A percentile compares a stretch with the other conserved stretches of the same genome.
phyloP scores from a whole-genome alignment of 1,140 invertebrate species.

The Drosophila asahinai region DNA sequence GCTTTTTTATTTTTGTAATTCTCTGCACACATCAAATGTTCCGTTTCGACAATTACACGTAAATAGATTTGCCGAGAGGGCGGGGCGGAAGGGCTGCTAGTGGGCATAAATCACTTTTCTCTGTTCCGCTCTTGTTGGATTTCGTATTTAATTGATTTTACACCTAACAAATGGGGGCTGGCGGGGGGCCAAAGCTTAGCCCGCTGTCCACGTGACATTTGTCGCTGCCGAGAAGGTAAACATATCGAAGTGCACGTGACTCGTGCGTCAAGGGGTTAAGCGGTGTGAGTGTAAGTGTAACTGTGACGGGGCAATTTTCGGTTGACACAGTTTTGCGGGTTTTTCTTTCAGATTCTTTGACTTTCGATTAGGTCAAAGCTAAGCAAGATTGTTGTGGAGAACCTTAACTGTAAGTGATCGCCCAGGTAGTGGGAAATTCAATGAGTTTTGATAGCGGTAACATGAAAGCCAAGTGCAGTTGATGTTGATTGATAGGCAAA shows the following conservation, averaged over 20 bases:
- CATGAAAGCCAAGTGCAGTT: constrained; percentile 12
- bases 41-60: constrained; percentile 63
- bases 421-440: constrained; percentile 1
- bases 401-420: constrained; percentile 1
- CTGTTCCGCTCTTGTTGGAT: constrained; percentile 32
- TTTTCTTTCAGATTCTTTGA: constrained; percentile 2
- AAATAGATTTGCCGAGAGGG: constrained; percentile 52
- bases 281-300: constrained; percentile 3
- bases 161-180: constrained; percentile 32
- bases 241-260: constrained; percentile 39
- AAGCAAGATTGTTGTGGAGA: neutral
- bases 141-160: constrained; percentile 72
- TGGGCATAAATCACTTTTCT: constrained; percentile 50
- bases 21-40: constrained; percentile 20
- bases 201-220: constrained; percentile 64
- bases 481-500: constrained; percentile 20
- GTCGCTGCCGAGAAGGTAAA: constrained; percentile 42
- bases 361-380: constrained; percentile 25
- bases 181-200: constrained; percentile 14
- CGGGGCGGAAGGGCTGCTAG: constrained; percentile 19
- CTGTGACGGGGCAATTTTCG: constrained; percentile 16
- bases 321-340: constrained; percentile 16
- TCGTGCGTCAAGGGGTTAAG: neutral
- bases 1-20: neutral
- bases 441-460: constrained; percentile 11